phyloP scores from a whole-genome alignment of 2,113 vertebrate genomes.

The Thermophis baileyi region DNA sequence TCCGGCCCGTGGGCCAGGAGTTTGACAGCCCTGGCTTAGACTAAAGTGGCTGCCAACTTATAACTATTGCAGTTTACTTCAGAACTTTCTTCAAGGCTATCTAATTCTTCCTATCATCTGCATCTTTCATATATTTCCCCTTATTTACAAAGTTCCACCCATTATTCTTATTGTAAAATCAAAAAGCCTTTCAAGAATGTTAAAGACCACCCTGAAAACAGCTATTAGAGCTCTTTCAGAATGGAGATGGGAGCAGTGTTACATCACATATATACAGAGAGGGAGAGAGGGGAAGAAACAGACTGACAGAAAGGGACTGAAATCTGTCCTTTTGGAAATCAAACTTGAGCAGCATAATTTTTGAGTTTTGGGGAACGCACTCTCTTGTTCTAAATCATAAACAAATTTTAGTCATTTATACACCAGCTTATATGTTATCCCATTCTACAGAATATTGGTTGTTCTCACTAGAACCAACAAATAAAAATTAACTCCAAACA shows the following conservation, averaged over 20 bases:
- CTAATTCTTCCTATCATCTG: neutral
- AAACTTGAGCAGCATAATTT: neutral
- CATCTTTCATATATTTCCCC: neutral
- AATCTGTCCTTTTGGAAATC: neutral
- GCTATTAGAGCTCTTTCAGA: neutral
- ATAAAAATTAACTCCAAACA: neutral
- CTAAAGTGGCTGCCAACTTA: neutral
- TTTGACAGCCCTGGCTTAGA: neutral
- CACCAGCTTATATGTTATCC: neutral
- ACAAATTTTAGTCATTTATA: neutral
- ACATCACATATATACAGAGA: neutral
- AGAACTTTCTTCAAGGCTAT: neutral
- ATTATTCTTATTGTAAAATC: neutral
- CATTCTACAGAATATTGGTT: neutral
- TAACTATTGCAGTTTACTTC: neutral
- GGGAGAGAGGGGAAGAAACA: neutral
- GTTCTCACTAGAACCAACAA: neutral
- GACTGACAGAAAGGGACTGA: neutral
- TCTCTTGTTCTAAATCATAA: neutral
- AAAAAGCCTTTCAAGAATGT: neutral
- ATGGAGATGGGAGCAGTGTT: neutral
- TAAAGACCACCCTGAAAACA: neutral
- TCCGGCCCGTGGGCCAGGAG: no score
- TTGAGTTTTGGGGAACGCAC: neutral
- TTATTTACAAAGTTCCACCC: neutral